Evolutionary conservation across 1,140 invertebrate genomes (phyloP).

Genomic region (Magallana angulata): DNA sequence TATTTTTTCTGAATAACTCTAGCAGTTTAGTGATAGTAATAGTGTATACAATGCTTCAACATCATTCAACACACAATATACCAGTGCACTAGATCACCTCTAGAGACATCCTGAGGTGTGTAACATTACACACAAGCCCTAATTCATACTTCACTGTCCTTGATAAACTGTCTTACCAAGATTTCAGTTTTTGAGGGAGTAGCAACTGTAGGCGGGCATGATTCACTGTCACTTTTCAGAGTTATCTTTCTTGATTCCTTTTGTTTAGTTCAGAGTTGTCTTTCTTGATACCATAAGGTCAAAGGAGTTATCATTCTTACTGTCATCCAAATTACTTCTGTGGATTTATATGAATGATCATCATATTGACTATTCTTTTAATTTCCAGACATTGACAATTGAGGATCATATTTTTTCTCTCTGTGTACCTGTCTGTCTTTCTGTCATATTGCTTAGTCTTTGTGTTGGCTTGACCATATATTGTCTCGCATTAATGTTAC

Average conservation of each 20-base stretch:
- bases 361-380: too few species aligned
- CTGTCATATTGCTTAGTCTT: neutral
- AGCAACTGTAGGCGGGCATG: constrained; percentile 1
- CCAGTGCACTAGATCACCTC: neutral
- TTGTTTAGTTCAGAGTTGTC: neutral
- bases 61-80: too few species aligned
- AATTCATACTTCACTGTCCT: neutral
- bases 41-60: too few species aligned
- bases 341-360: too few species aligned
- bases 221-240: neutral
- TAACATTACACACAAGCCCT: neutral
- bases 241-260: neutral
- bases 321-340: neutral
- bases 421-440: neutral
- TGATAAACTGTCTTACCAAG: neutral
- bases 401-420: too few species aligned
- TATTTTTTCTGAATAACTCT: too few species aligned
- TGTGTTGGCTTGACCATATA: too few species aligned
- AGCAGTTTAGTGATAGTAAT: too few species aligned
- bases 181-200: neutral
- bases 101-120: neutral
- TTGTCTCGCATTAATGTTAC: too few species aligned
- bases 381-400: too few species aligned
- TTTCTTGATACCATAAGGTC: neutral
- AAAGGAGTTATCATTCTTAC: constrained; percentile 9